Conservation (phyloP, 2,797 vertebrate species). For the Sciurus vulgaris region DNA sequence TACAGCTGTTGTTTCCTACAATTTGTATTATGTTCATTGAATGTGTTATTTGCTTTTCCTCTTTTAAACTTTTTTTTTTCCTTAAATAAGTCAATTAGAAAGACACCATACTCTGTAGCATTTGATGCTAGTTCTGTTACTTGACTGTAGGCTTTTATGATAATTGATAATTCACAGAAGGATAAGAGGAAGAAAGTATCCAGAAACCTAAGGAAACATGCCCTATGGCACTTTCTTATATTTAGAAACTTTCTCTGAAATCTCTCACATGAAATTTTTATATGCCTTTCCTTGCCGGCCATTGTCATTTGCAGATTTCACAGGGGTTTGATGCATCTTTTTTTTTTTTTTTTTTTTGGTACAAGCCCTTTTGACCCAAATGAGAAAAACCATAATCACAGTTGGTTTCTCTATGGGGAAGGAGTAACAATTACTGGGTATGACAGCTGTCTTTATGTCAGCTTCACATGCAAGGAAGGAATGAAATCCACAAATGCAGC, state of each 20-base stretch:
- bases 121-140: conserved; percentile 60
- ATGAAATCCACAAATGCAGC: neutral
- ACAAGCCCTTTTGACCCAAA: conserved; percentile 43
- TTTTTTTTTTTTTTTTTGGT: neutral
- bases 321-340: conserved; percentile 28
- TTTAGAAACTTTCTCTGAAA: conserved; percentile 41
- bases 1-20: conserved; percentile 46
- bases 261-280: conserved; percentile 36
- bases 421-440: neutral
- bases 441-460: conserved; percentile 29
- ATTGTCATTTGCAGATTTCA: conserved; percentile 39
- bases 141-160: conserved; percentile 15
- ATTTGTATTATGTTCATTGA: conserved; percentile 62
- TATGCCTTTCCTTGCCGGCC: conserved; percentile 33
- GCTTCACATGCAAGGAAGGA: neutral
- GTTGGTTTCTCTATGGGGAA: conserved; percentile 34
- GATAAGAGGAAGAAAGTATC: neutral
- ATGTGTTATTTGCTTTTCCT: conserved; percentile 31
- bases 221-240: neutral
- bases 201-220: conserved; percentile 38
- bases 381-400: neutral
- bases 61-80: conserved; percentile 24
- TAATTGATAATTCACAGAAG: conserved; percentile 43
- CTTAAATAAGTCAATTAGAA: conserved; percentile 48
- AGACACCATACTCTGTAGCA: conserved; percentile 34